phyloP scores from a whole-genome alignment of 2,888 invertebrate genomes.

The Clunio marinus region DNA sequence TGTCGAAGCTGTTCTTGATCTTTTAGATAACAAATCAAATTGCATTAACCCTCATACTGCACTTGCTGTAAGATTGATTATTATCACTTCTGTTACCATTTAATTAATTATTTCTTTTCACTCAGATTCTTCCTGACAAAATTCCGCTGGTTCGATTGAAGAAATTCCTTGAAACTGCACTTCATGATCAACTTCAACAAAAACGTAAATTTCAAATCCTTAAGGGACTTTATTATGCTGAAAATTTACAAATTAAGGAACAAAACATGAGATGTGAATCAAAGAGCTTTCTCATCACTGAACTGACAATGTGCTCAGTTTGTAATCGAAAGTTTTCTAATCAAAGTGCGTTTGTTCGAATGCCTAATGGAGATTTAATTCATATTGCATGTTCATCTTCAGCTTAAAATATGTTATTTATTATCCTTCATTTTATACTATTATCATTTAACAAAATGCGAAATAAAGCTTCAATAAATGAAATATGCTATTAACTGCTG shows the following conservation, averaged over 20 bases:
- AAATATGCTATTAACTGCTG: not conserved
- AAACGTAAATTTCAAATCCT: constrained; percentile 72
- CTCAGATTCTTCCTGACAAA: constrained; percentile 74
- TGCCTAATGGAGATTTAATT: constrained; percentile 86
- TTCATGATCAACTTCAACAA: constrained; percentile 68
- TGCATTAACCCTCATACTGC: constrained; percentile 80
- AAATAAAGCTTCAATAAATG: not conserved
- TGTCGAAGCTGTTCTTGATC: constrained; percentile 69
- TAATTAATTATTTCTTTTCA: constrained; percentile 63
- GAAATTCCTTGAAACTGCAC: constrained; percentile 72
- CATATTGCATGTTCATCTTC: constrained; percentile 93
- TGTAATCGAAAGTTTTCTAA: constrained; percentile 92
- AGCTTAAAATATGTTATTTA: constrained; percentile 44
- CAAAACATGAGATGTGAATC: constrained; percentile 75
- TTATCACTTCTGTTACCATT: constrained; percentile 39
- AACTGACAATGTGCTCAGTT: constrained; percentile 81
- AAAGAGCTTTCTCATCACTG: constrained; percentile 77
- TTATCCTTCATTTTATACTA: not conserved
- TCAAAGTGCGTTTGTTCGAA: constrained; percentile 89
- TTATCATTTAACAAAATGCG: not conserved
- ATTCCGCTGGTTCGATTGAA: constrained; percentile 73
- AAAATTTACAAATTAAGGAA: constrained; percentile 77
- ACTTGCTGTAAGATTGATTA: constrained; percentile 45
- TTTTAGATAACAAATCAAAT: constrained; percentile 78
- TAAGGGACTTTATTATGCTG: constrained; percentile 78